Conservation (phyloP, 2,888 invertebrate genomes). For the Amblyteles armatorius region DNA sequence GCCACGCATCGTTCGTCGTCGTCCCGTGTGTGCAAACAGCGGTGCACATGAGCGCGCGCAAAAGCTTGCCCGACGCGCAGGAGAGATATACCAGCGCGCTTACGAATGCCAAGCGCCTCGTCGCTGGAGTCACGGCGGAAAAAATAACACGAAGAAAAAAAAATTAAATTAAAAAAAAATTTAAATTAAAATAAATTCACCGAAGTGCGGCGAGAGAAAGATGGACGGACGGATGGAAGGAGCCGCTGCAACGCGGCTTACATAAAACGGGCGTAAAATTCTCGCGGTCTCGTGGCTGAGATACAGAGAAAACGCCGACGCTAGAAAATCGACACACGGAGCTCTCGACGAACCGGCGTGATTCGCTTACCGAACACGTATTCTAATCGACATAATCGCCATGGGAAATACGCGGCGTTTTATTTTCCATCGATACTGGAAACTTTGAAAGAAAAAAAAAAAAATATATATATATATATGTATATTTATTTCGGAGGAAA, state of each 20-base stretch:
- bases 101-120: slow-evolving; percentile 54
- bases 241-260: slow-evolving; percentile 54
- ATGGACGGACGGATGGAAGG: slow-evolving; percentile 18
- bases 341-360: slow-evolving; percentile 22
- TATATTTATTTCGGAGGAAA: too few species aligned
- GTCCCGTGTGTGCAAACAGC: slow-evolving; percentile 18
- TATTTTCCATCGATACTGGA: neutral
- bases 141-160: neutral
- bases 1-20: slow-evolving; percentile 42
- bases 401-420: neutral
- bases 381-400: neutral
- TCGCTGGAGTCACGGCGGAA: slow-evolving; percentile 14
- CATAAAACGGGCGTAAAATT: slow-evolving; percentile 58
- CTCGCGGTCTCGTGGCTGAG: slow-evolving; percentile 13
- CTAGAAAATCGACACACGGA: slow-evolving; percentile 40
- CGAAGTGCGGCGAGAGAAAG: slow-evolving; percentile 44
- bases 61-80: slow-evolving; percentile 52
- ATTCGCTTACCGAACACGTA: slow-evolving; percentile 19
- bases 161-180: slow-evolving; percentile 11
- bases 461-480: too few species aligned
- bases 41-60: slow-evolving; percentile 60
- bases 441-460: neutral
- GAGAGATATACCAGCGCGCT: neutral
- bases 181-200: neutral
- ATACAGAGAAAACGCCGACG: slow-evolving; percentile 39